Base-by-base conservation (phyloP, 2,113 vertebrate genomes). In the Phalacrocorax pelagicus region DNA sequence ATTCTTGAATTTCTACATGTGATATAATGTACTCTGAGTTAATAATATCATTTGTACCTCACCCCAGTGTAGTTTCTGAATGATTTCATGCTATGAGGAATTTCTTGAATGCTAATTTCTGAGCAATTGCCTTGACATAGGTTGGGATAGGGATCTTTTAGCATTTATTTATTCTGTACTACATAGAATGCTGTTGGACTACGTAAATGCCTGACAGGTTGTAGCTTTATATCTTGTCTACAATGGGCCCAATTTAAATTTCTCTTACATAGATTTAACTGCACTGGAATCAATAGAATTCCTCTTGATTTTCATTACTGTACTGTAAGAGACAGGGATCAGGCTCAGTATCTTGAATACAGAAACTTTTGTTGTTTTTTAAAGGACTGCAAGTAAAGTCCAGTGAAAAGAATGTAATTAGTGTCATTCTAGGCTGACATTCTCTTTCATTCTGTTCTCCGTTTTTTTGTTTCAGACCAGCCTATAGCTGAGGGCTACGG, bases 331-430 rank as follows among this genome's bases (percentile, higher is more conserved):
- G 88, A 86, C 42, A 52, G 57, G 69, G 54, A 92, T 92, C 69
- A 83, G 69, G 26, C 18, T 95, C 82, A 84, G 32, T 57, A 67
- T n/a, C 65, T 69, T 72, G 91, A 95, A 86, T 49, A 72, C 30
- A 72, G 81, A 92, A 86, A 69, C 21, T 86, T 92, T 47, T 69
- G 9, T 71, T 74, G 47, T 46, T 91, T 11, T 59, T 75, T 85
- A 62, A 96, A 92, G 65, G 79, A 59, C 36, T 91, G 40, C 69
- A 86, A 84, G 46, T 58, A n/a, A 88, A 89, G 44, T 36, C 86
- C 65, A 73, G 30, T 75, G 88, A 92, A 96, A 96, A 84, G 88
- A 96, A 94, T 52, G 40, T 19, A 91, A 96, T 94, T 94, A 96
- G 57, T 78, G 94, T 72, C 70, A 84, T 74, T 88, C 72, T 61